phyloP scores from a whole-genome alignment of 2,797 vertebrate species.

The Chloroceryle inda region DNA sequence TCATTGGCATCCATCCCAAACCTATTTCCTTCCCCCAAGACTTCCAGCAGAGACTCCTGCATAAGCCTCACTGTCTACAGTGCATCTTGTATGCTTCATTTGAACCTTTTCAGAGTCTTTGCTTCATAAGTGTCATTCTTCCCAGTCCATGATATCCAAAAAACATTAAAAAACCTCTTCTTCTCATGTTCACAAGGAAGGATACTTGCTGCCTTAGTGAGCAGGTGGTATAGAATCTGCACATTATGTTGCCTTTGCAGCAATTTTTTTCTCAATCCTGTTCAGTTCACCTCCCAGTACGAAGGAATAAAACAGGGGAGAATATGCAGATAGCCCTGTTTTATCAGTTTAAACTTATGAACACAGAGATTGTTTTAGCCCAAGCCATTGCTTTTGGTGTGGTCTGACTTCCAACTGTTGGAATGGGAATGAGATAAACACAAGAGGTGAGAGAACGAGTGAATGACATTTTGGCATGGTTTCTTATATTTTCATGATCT shows the following conservation, averaged over 20 bases:
- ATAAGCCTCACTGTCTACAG: background rate
- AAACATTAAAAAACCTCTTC: background rate
- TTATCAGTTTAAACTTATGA: background rate
- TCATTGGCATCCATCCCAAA: background rate
- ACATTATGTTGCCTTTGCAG: background rate
- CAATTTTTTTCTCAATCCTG: background rate
- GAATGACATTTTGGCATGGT: background rate
- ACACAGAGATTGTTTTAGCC: background rate
- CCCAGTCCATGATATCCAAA: rapidly evolving
- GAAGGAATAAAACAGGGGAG: background rate
- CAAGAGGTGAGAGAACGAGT: background rate
- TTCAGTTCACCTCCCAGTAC: rapidly evolving
- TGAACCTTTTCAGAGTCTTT: background rate
- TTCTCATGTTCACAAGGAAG: background rate
- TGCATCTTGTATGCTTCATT: background rate
- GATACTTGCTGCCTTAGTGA: background rate
- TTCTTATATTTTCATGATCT: rapidly evolving
- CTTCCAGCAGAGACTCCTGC: background rate
- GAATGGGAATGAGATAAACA: background rate
- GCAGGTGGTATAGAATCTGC: background rate
- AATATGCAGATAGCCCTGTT: background rate
- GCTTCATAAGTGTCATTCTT: background rate
- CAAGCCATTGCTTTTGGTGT: background rate
- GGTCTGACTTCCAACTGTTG: background rate
- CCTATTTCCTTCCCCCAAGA: background rate